A percentile compares a stretch with the other conserved stretches of the same genome.
Conservation (phyloP, 2,888 invertebrate genomes). For the Ophion ventricosus region DNA sequence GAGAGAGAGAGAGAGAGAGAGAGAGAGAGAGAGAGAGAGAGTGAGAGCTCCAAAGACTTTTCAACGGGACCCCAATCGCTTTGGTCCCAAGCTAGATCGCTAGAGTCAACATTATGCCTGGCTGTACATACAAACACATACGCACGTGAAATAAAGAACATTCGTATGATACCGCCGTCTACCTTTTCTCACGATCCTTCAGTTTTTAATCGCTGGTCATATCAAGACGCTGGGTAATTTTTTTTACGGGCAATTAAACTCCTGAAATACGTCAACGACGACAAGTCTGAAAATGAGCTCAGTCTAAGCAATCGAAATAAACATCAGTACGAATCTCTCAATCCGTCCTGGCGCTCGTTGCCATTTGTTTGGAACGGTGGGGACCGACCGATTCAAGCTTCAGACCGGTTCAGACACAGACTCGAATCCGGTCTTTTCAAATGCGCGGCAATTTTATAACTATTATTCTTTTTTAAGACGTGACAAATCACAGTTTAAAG, state of each 20-base stretch:
- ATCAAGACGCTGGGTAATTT: not conserved
- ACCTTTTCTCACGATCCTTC: not conserved
- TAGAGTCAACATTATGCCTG: conserved; percentile 74
- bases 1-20: not conserved
- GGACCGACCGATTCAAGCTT: not conserved
- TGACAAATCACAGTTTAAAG: not conserved
- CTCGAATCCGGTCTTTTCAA: not conserved
- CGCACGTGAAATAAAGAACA: not conserved
- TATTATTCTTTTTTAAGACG: not conserved
- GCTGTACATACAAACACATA: not conserved
- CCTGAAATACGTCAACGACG: not conserved
- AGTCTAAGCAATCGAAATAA: not conserved
- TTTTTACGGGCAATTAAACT: not conserved
- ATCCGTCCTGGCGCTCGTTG: not conserved
- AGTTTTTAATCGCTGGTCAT: not conserved
- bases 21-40: too few species aligned
- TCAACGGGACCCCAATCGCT: conserved; percentile 41
- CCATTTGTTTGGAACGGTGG: not conserved
- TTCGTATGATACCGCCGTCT: not conserved
- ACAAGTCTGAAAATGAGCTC: not conserved
- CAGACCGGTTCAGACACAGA: not conserved
- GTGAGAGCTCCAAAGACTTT: conserved; percentile 6
- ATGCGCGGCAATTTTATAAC: not conserved
- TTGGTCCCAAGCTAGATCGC: conserved; percentile 66
- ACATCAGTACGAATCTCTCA: not conserved